phyloP scores from a whole-genome alignment of 2,888 invertebrate genomes.

The Tipula lateralis region DNA sequence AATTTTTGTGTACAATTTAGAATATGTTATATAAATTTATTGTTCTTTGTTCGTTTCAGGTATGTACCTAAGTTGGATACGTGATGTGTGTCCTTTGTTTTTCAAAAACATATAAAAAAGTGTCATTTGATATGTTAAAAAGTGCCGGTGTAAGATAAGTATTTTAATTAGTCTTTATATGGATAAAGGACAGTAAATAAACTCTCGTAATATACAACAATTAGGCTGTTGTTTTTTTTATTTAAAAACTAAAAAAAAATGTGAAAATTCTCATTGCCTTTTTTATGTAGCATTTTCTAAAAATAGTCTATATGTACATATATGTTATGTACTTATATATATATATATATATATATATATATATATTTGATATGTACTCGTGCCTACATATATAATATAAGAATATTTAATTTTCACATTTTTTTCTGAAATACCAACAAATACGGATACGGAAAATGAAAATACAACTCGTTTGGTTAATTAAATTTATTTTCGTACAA shows the following conservation, averaged over 20 bases:
- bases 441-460: neutral
- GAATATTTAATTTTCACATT: neutral
- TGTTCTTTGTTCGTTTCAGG: neutral
- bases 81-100: neutral
- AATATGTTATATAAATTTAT: neutral
- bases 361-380: too few species aligned
- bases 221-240: neutral
- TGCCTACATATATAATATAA: too few species aligned
- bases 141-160: neutral
- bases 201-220: neutral
- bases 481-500: slow-evolving; percentile 1
- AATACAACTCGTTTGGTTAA: slow-evolving; percentile 5
- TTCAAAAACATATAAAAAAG: neutral
- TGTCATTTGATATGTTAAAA: neutral
- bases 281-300: neutral
- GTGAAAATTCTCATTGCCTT: neutral
- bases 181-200: neutral
- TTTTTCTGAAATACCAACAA: neutral
- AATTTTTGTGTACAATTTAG: neutral
- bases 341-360: too few species aligned
- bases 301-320: neutral
- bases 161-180: neutral
- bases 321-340: too few species aligned
- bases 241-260: neutral
- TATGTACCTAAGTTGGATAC: neutral